Conservation (phyloP, 2,113 vertebrate genomes). For the Arvicanthis niloticus region DNA sequence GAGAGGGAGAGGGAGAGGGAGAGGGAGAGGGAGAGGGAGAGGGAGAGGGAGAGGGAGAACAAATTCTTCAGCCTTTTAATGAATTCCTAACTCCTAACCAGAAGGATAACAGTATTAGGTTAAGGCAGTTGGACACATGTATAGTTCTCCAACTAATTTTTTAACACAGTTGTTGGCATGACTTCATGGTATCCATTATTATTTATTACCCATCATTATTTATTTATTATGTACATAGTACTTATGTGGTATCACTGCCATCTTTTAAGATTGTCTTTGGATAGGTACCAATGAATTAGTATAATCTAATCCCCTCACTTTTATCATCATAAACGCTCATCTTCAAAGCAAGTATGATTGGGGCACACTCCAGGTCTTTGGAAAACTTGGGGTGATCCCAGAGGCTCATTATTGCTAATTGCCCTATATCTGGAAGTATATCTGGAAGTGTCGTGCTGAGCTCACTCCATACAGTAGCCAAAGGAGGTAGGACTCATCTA, state of each 20-base stretch:
- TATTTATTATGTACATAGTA: conserved; percentile 1
- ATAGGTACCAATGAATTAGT: conserved; percentile 10
- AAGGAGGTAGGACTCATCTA: conserved; percentile 34
- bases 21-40: neutral
- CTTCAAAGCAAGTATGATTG: conserved; percentile 42
- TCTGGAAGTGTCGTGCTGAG: conserved; percentile 41
- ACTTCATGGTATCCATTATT: neutral
- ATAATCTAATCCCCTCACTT: conserved; percentile 57
- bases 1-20: neutral
- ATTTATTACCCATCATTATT: neutral
- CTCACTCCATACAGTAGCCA: conserved; percentile 59
- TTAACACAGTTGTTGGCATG: neutral
- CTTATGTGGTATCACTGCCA: conserved; percentile 32
- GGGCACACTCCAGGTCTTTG: neutral
- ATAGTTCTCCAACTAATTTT: neutral
- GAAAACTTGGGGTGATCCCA: conserved; percentile 53
- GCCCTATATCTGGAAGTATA: conserved; percentile 16
- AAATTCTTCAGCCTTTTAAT: conserved; percentile 53
- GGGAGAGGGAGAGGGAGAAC: neutral
- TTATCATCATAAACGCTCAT: conserved; percentile 56
- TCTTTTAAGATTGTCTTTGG: conserved; percentile 64
- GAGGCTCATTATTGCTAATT: conserved; percentile 70
- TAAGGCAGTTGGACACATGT: neutral
- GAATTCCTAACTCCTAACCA: conserved; percentile 42
- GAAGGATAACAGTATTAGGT: conserved; percentile 35